A percentile compares a stretch with the other conserved stretches of the same genome.
phyloP scores from a whole-genome alignment of 2,797 vertebrate species.

The Adelosebastes latens region DNA sequence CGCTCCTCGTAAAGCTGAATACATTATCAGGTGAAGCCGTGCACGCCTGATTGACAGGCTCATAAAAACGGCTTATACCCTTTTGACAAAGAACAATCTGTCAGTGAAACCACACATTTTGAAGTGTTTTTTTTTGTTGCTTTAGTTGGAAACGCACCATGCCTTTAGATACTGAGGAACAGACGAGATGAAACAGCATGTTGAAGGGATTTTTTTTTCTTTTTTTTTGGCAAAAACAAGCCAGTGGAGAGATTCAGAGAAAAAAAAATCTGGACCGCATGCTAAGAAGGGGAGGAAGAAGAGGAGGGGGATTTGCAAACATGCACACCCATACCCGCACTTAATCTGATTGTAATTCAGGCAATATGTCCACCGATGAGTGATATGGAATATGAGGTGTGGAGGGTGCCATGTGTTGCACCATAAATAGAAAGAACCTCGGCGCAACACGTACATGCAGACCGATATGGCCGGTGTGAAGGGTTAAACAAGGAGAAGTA shows the following conservation, averaged over 20 bases:
- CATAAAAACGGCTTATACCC: not conserved
- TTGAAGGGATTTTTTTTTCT: slow-evolving; percentile 13
- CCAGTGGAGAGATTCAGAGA: slow-evolving; percentile 22
- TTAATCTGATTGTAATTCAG: slow-evolving; percentile 31
- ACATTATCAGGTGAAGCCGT: slow-evolving; percentile 42
- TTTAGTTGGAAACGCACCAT: slow-evolving; percentile 37
- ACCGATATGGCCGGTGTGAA: not conserved
- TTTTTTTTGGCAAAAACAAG: slow-evolving; percentile 42
- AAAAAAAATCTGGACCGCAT: slow-evolving; percentile 39
- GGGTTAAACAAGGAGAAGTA: slow-evolving; percentile 22
- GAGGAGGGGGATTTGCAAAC: slow-evolving; percentile 7
- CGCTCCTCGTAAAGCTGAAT: slow-evolving; percentile 45
- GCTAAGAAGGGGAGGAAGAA: slow-evolving; percentile 7
- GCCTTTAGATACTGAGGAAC: slow-evolving; percentile 41
- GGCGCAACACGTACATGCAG: slow-evolving; percentile 9
- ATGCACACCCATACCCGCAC: slow-evolving; percentile 4
- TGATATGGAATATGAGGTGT: not conserved
- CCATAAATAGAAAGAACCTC: not conserved
- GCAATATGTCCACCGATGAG: slow-evolving; percentile 17
- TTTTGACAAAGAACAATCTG: slow-evolving; percentile 27
- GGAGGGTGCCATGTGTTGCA: not conserved
- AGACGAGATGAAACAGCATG: slow-evolving; percentile 55
- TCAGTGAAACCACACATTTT: slow-evolving; percentile 27
- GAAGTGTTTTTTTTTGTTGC: slow-evolving; percentile 28
- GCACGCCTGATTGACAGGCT: slow-evolving; percentile 38